Conservation (phyloP, 1,140 invertebrate species). For the Drosophila tani region DNA sequence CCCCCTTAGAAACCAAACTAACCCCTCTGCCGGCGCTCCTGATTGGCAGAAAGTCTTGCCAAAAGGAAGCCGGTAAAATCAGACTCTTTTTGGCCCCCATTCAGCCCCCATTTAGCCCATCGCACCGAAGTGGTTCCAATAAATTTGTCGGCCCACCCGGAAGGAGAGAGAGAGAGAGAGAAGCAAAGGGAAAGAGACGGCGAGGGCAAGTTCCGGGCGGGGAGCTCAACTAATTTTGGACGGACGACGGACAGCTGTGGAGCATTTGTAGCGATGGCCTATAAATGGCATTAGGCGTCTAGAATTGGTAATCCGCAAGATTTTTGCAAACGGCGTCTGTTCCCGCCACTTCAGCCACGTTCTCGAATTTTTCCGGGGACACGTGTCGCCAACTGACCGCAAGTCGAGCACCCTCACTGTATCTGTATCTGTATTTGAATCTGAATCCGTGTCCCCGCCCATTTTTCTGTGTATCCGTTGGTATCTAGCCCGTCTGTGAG, state of each 20-base stretch:
- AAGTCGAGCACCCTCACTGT: constrained; percentile 45
- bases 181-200: too few species aligned
- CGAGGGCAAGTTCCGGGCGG: constrained; percentile 14
- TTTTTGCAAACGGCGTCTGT: constrained; percentile 70
- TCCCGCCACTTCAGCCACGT: constrained; percentile 15
- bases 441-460: constrained; percentile 12
- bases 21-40: not conserved
- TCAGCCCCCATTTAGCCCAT: not conserved
- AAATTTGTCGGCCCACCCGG: constrained; percentile 61
- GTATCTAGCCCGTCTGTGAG: constrained; percentile 17
- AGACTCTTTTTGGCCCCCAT: constrained; percentile 26
- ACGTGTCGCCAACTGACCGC: constrained; percentile 75
- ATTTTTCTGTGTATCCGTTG: too few species aligned
- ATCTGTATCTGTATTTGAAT: constrained; percentile 10
- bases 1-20: not conserved
- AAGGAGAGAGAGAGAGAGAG: constrained; percentile 1
- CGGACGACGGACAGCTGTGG: constrained; percentile 57
- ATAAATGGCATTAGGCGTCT: constrained; percentile 83
- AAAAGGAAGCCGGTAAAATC: constrained; percentile 58
- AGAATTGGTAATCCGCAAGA: constrained; percentile 83
- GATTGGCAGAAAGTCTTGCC: constrained; percentile 25
- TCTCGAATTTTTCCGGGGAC: constrained; percentile 35
- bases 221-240: constrained; percentile 71
- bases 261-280: constrained; percentile 81
- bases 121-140: constrained; percentile 63